Percentiles rank a stretch among this genome's conserved stretches.
These are phyloP conservation scores for Pachypanchax playfairii DNA, from an alignment of 2,113 vertebrate species.

Conservation along the genomic window DNA sequence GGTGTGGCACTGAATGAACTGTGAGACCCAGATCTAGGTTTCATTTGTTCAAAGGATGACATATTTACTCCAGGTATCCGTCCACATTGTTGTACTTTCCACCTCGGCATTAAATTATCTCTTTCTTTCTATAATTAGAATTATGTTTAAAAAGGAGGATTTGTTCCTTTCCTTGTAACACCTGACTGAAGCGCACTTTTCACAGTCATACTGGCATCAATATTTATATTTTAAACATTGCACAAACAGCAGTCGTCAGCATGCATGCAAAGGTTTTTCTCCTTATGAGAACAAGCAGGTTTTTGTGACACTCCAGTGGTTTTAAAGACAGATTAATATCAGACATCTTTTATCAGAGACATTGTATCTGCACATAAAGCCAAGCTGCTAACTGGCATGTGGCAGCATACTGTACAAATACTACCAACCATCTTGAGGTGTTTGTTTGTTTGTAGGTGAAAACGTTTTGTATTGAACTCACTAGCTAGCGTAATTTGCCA, in stretches of 20 bases:
- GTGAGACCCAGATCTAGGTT: conserved; percentile 21
- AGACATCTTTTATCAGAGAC: too few relatives aligned
- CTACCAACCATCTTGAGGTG: too few relatives aligned
- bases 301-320: neutral
- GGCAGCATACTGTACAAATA: too few relatives aligned
- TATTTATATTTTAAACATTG: neutral
- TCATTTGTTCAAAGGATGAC: conserved; percentile 14
- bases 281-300: neutral
- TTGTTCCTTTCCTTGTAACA: too few relatives aligned
- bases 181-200: neutral
- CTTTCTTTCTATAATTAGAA: neutral
- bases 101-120: neutral
- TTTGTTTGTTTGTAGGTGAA: too few relatives aligned
- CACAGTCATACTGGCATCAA: neutral
- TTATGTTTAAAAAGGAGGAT: neutral
- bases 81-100: neutral
- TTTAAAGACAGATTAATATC: too few relatives aligned
- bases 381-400: too few relatives aligned
- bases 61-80: neutral
- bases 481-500: too few relatives aligned
- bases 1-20: conserved; percentile 48
- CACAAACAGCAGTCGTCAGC: neutral
- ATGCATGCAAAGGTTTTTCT: neutral
- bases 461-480: too few relatives aligned
- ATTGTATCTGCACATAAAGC: too few relatives aligned